Evolutionary conservation across 2,888 invertebrate genomes (phyloP), one percentile per base, ranked within the genome.

Genomic region (Lordiphosa fenestrarum): DNA sequence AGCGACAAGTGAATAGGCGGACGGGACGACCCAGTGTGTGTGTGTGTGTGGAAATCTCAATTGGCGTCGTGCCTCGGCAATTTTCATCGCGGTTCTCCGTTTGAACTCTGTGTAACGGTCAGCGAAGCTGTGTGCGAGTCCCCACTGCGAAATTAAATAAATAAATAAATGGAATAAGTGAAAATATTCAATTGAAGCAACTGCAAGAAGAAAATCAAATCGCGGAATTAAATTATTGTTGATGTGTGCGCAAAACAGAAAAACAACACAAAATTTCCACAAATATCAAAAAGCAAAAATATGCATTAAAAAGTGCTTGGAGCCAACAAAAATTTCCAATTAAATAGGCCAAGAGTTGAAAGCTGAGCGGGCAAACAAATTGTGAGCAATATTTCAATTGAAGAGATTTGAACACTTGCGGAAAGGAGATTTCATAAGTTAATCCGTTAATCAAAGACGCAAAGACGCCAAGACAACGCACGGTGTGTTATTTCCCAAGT

Each of bases 1-100:
- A 74, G 63, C 72, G 80, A 73, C 68, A 69, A 71, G 68, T 69
- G 77, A 61, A 69, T 67, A 68, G 69, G 73, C 83, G 83, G 84
- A 78, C 63, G 64, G 54, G 64, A 63, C 46, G 63, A 71, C 58
- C 62, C 55, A 61, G 44, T 44, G 25, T 44, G 30, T 44, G n/a
- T 15, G 15, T 25, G 30, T 15, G 15, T 30, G 10, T 30, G 23
- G 44, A 30, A 44, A 44, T 44, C 44, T 44, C 47, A 36, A 41
- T 37, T 44, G 37, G 42, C 44, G 44, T 52, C 40, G 51, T 36
- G 71, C 69, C 69, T 71, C 71, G 66, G 63, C 69, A 71, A 66
- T 67, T 62, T 70, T 68, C 66, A 74, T 65, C 64, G 61, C 71
- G 15, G 33, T 44, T 30, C 42, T 6, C 25, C 25, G 4, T 30